Evolutionary conservation across 2,888 invertebrate species (phyloP), one percentile per base, ranked within the genome.

Genomic region (Mimachlamys varia): DNA sequence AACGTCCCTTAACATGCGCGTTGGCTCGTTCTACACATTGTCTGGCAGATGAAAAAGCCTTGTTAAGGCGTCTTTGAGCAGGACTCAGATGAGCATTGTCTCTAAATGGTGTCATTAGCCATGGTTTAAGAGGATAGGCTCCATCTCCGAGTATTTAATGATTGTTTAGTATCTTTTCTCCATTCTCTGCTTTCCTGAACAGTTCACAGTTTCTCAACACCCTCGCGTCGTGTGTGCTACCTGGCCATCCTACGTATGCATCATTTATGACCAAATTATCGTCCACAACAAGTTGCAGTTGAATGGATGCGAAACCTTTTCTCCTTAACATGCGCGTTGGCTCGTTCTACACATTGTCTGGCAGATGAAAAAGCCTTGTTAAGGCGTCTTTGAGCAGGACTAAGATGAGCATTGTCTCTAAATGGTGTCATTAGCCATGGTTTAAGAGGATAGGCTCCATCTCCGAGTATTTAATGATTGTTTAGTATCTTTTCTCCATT

Each of bases 221-320:
- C 27, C 90, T 15, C 0, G 88, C 90, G 50, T 91, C 91, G 90
- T 91, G 88, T 3, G 89, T 76, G 27, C 33, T 33, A 27, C 91
- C 89, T 37, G 90, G 91, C 90, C 91, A 90, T 5, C 90, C 90
- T 33, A 53, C 87, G 87, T 88, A 89, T 15, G 88, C 53, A 44
- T 91, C 62, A 12, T 33, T 90, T 33, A 90, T 91, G 58, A 89
- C 15, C n/a, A 91, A 38, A n/a, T 15, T 89, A 87, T 89, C 88
- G 88, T 91, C 91, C 13, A 88, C 89, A 33, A 91, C 87, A 2
- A 91, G 58, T 89, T 90, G 90, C 22, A 91, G 58, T 49, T 91
- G 91, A 22, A 91, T 33, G 58, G 91, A 88, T 88, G 89, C 89
- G 37, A 53, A 91, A 17, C 88, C 88, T 88, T 91, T 91, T 12